A percentile compares a stretch with the other conserved stretches of the same genome.
Conservation (phyloP, 2,113 vertebrate genomes). For the human region DNA sequence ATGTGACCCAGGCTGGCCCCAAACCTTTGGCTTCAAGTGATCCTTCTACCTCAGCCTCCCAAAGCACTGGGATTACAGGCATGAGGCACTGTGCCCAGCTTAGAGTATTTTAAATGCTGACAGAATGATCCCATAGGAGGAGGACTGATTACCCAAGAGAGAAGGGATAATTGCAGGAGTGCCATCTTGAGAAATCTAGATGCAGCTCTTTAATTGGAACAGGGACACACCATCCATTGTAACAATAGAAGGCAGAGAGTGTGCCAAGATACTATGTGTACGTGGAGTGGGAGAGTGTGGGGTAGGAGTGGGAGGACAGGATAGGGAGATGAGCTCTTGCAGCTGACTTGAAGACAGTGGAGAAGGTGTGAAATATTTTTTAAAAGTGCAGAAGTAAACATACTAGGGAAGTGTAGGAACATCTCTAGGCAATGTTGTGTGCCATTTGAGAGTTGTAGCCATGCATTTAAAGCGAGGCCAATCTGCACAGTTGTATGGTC, state of each 20-base stretch:
- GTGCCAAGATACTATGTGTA: background rate
- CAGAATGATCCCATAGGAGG: background rate
- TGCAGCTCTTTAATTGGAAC: background rate
- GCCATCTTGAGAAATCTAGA: background rate
- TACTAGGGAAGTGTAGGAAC: background rate
- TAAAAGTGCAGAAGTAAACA: slow-evolving; percentile 29
- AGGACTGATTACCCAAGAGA: background rate
- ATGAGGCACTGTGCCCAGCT: too few species aligned
- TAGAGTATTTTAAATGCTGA: background rate
- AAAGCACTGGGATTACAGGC: too few species aligned
- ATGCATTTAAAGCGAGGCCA: background rate
- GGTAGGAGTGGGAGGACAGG: background rate
- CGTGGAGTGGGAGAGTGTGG: background rate
- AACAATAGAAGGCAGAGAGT: background rate
- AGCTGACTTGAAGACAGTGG: background rate
- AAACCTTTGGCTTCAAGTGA: too few species aligned
- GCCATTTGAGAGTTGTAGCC: background rate
- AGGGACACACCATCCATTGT: background rate
- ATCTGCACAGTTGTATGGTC: background rate
- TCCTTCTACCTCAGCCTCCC: too few species aligned
- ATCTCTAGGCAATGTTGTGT: background rate
- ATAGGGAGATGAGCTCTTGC: background rate
- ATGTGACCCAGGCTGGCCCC: too few species aligned
- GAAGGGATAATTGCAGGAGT: background rate
- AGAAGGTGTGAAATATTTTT: background rate